phyloP scores from a whole-genome alignment of 2,797 vertebrate genomes.

The Odontamblyopus lacepedii region DNA sequence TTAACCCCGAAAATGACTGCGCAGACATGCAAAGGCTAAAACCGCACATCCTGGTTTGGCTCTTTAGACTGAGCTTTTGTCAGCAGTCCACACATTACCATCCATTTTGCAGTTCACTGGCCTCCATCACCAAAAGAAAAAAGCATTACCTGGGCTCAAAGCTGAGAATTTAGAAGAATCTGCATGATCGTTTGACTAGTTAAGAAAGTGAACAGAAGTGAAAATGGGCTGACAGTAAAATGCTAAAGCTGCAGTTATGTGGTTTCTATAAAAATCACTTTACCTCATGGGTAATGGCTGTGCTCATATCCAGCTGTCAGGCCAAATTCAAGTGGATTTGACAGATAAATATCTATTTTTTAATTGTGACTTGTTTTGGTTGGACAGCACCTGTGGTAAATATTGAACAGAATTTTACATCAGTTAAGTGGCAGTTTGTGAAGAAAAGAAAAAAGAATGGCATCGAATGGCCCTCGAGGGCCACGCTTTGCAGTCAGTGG shows the following conservation, averaged over 20 bases:
- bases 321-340: neutral
- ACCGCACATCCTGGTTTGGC: conserved; percentile 24
- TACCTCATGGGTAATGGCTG: neutral
- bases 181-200: conserved; percentile 49
- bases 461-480: no score
- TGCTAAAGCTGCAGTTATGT: neutral
- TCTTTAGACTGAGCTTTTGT: conserved; percentile 20
- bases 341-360: neutral
- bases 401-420: no score
- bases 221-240: conserved; percentile 32
- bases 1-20: conserved; percentile 59
- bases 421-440: no score
- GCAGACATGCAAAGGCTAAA: conserved; percentile 39
- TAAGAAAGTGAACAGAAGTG: conserved; percentile 53
- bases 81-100: conserved; percentile 19
- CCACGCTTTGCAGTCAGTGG: no score
- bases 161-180: conserved; percentile 46
- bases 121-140: conserved; percentile 13
- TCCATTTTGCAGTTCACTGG: conserved; percentile 32
- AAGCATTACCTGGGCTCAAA: conserved; percentile 19
- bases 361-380: no score
- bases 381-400: no score
- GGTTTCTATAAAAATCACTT: neutral
- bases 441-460: no score
- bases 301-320: neutral